These are phyloP conservation scores for Volucella inflata DNA, from an alignment of 2,888 invertebrate species.

Conservation along the genomic window DNA sequence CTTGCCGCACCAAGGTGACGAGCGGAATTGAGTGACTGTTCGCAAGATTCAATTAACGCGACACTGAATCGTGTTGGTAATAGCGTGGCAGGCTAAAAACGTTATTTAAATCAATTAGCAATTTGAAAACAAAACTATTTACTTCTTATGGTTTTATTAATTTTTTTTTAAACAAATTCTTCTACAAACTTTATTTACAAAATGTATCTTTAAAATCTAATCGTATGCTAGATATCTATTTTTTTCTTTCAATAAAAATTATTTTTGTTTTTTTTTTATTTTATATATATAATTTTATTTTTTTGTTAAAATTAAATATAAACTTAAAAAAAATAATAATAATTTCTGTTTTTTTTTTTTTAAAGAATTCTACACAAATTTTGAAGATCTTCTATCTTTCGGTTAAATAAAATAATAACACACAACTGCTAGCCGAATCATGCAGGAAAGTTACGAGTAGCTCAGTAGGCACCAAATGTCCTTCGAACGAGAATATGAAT, in stretches of 20 bases:
- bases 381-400: constrained; percentile 15
- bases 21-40: too few species aligned
- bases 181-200: constrained; percentile 60
- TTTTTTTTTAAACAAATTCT: constrained; percentile 53
- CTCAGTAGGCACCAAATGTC: constrained; percentile 23
- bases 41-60: too few species aligned
- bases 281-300: background rate
- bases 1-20: too few species aligned
- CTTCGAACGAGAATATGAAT: constrained; percentile 54
- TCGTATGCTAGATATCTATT: constrained; percentile 6
- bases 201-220: constrained; percentile 40
- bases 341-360: constrained; percentile 29
- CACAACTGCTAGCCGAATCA: constrained; percentile 43
- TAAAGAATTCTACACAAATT: constrained; percentile 46
- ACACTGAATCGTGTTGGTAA: too few species aligned
- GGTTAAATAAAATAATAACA: constrained; percentile 40
- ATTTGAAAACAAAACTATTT: background rate
- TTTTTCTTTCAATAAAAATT: background rate
- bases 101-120: too few species aligned
- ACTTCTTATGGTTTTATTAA: constrained; percentile 30
- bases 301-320: constrained; percentile 44
- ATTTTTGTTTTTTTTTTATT: constrained; percentile 28
- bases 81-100: too few species aligned
- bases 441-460: constrained; percentile 20
- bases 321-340: constrained; percentile 28